Base-by-base conservation (phyloP, 2,797 vertebrate genomes). In the Gymnoscopelus microlampas region DNA sequence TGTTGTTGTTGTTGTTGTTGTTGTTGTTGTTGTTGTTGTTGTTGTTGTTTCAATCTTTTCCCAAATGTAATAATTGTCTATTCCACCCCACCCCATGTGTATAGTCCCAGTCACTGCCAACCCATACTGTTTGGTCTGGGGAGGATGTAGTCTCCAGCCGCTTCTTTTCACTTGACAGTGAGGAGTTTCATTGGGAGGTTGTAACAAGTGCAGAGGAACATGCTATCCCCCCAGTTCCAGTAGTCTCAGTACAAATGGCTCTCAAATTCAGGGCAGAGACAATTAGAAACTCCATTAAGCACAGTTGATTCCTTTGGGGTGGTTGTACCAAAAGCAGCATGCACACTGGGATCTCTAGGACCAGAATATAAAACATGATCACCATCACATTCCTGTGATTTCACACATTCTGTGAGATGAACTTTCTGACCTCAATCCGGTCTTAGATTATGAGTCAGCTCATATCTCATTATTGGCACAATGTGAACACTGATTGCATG, bases 271-370 rank as follows among this genome's bases (percentile, higher is more conserved):
- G 91, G 90, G 63, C 90, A 90, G 88, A 67, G 71, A 90, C 84
- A 91, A 92, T 91, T 91, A 90, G 85, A 84, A 90, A 88, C 84
- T 89, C 88, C 89, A 92, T 92, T 84, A 90, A 89, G 91, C 87
- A 86, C 87, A 90, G 86, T 62, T 78, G 87, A 90, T 88, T 90
- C 88, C 91, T 89, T 78, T 54, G 88, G 89, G 90, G 75, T 77
- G 54, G 71, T 79, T 86, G 89, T 86, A 91, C 86, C 90, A 88
- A 89, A 91, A 91, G 84, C 85, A 90, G 88, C 78, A 51, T 7
- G 56, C 83, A 79, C 85, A 74, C 74, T 87, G 87, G 88, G 89
- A 90, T 81, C 82, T 80, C 77, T 70, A 58, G 71, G 72, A 74
- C 82, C 76, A 19, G 14, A 57, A 77, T 75, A 83, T 60, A 65